A percentile compares a stretch with the other conserved stretches of the same genome.
Conservation (phyloP, 2,797 vertebrate genomes). For the Gallinago solitaria region DNA sequence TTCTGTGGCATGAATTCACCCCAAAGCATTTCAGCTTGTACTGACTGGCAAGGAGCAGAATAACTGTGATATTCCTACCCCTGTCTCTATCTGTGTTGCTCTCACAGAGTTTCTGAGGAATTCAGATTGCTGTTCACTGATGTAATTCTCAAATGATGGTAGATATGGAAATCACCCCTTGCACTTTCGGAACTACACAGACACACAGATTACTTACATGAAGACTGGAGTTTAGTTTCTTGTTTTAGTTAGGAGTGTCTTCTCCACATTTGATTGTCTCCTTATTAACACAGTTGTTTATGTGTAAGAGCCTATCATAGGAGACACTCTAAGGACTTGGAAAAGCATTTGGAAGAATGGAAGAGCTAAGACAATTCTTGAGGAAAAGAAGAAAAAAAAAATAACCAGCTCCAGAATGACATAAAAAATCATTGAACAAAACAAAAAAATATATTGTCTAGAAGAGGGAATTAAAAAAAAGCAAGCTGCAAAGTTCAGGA, state of each 20-base stretch:
- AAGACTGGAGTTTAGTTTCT: background rate
- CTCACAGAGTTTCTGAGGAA: background rate
- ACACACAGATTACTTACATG: background rate
- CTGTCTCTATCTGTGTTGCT: background rate
- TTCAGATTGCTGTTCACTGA: background rate
- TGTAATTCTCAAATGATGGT: background rate
- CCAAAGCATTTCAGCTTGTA: background rate
- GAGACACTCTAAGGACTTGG: background rate
- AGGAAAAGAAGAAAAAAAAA: fast-evolving
- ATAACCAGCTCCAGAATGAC: background rate
- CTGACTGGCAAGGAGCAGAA: background rate
- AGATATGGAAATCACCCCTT: background rate
- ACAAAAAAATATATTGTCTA: background rate
- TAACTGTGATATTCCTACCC: background rate
- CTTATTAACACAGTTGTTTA: background rate
- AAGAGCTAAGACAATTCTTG: fast-evolving
- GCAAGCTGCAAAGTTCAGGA: background rate
- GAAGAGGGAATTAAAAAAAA: background rate
- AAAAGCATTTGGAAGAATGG: background rate
- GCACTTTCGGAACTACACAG: background rate
- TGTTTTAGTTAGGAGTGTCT: background rate
- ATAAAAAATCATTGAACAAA: background rate
- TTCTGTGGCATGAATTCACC: background rate
- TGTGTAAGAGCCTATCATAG: background rate
- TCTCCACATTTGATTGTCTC: background rate